phyloP scores from a whole-genome alignment of 1,140 invertebrate genomes.

The Plectrocnemia conspersa region DNA sequence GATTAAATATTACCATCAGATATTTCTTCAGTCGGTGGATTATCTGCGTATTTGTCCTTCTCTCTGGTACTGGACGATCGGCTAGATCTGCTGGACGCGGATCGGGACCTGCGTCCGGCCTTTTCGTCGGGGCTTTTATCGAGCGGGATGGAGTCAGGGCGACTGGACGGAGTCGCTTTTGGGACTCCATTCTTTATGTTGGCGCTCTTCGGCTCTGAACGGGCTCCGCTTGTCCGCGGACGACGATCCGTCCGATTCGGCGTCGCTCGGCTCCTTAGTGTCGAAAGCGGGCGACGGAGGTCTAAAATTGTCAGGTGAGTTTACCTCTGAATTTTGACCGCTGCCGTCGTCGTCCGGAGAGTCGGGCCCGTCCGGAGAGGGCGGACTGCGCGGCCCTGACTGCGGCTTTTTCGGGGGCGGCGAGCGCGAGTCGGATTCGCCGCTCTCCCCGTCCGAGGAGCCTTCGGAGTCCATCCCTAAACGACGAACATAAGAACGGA shows the following conservation, averaged over 20 bases:
- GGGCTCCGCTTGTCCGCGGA: no score
- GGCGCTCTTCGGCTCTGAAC: no score
- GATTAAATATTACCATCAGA: constrained; percentile 43
- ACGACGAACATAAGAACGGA: no score
- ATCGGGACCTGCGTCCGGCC: constrained; percentile 37
- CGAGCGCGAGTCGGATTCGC: constrained; percentile 43
- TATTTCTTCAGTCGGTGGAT: constrained; percentile 50
- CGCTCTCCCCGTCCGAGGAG: constrained; percentile 44
- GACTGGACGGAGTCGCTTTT: constrained; percentile 30
- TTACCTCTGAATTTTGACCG: constrained; percentile 10
- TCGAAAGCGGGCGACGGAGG: constrained; percentile 19
- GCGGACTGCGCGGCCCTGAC: background rate
- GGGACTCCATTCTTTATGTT: constrained; percentile 39
- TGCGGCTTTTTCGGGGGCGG: constrained; percentile 6
- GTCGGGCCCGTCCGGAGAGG: constrained; percentile 6
- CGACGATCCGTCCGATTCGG: background rate
- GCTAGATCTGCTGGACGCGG: constrained; percentile 48
- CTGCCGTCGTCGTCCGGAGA: constrained; percentile 12
- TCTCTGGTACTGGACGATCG: constrained; percentile 40
- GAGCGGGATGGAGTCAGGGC: constrained; percentile 24
- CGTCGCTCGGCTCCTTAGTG: background rate
- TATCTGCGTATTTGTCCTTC: constrained; percentile 35
- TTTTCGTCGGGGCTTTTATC: constrained; percentile 9
- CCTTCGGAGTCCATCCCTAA: constrained; percentile 53
- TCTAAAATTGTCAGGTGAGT: constrained; percentile 9